A percentile compares a stretch with the other conserved stretches of the same genome.
Conservation (phyloP, 1,140 invertebrate species). For the Globodera ellingtonae region DNA sequence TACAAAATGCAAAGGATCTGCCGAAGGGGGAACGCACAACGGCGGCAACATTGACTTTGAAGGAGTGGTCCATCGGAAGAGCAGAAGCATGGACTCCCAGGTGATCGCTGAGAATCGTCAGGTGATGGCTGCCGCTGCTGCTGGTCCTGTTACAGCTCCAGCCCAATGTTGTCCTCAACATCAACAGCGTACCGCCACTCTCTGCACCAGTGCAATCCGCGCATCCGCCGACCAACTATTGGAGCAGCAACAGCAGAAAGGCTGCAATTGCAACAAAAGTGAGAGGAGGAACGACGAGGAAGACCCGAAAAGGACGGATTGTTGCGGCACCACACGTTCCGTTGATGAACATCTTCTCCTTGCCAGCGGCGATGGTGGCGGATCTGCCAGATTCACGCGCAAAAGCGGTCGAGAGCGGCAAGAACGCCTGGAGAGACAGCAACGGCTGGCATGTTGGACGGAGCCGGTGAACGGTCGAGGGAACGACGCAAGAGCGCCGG, state of each 20-base stretch:
- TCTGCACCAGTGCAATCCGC: not conserved
- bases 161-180: not conserved
- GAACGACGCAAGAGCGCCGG: not conserved
- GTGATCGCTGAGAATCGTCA: conserved; percentile 17
- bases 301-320: not conserved
- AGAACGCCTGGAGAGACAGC: conserved; percentile 7
- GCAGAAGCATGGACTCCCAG: conserved; percentile 61
- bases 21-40: not conserved
- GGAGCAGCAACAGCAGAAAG: not conserved
- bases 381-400: not conserved
- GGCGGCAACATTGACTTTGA: conserved; percentile 1
- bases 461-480: not conserved
- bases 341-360: not conserved
- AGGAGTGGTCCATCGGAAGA: conserved; percentile 53
- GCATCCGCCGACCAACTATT: conserved; percentile 1
- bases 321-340: not conserved
- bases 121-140: conserved; percentile 12
- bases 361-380: too few relatives aligned
- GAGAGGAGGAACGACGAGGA: too few relatives aligned
- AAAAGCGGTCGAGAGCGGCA: conserved; percentile 1
- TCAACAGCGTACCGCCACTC: not conserved
- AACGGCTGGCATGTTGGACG: not conserved
- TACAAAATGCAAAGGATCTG: not conserved
- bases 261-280: not conserved
- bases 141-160: not conserved